A percentile compares a stretch with the other conserved stretches of the same genome.
Conservation (phyloP, 2,888 invertebrate species). For the Cheilosia impressa region DNA sequence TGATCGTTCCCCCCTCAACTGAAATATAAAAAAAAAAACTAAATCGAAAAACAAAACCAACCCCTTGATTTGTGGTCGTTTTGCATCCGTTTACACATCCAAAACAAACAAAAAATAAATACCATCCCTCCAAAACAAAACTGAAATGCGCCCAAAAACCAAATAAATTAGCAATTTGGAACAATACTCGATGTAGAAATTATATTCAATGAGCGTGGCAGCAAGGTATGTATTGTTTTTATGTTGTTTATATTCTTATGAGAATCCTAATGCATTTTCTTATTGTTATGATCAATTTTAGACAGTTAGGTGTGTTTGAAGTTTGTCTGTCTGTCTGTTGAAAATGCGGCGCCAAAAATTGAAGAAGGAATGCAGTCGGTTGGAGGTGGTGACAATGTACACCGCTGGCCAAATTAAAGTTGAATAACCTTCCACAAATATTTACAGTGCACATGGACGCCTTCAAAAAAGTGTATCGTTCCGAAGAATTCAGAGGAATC, state of each 20-base stretch:
- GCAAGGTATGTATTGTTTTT: slow-evolving; percentile 93
- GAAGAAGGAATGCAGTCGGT: slow-evolving; percentile 5
- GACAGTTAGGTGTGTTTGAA: slow-evolving; percentile 35
- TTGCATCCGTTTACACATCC: slow-evolving; percentile 74
- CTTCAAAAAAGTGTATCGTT: too few relatives aligned
- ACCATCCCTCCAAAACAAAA: slow-evolving; percentile 58
- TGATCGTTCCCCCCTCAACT: slow-evolving; percentile 76
- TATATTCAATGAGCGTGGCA: slow-evolving; percentile 99
- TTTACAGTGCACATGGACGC: too few relatives aligned
- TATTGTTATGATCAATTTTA: slow-evolving; percentile 40
- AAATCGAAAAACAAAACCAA: slow-evolving; percentile 71
- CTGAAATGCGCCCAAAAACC: slow-evolving; percentile 68
- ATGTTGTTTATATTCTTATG: slow-evolving; percentile 50
- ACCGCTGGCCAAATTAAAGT: too few relatives aligned
- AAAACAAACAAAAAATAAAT: slow-evolving; percentile 46
- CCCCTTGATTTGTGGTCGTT: slow-evolving; percentile 75
- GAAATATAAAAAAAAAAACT: slow-evolving; percentile 42
- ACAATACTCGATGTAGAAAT: slow-evolving; percentile 99
- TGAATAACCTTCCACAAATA: too few relatives aligned
- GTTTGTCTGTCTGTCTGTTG: slow-evolving; percentile 22
- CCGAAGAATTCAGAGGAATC: too few relatives aligned
- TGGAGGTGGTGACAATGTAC: too few relatives aligned
- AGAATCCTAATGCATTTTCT: slow-evolving; percentile 40
- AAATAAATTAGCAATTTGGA: slow-evolving; percentile 93
- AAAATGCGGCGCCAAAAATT: neutral